Evolutionary conservation across 2,797 vertebrate genomes (phyloP).

Genomic region (Gambusia yucatana): DNA sequence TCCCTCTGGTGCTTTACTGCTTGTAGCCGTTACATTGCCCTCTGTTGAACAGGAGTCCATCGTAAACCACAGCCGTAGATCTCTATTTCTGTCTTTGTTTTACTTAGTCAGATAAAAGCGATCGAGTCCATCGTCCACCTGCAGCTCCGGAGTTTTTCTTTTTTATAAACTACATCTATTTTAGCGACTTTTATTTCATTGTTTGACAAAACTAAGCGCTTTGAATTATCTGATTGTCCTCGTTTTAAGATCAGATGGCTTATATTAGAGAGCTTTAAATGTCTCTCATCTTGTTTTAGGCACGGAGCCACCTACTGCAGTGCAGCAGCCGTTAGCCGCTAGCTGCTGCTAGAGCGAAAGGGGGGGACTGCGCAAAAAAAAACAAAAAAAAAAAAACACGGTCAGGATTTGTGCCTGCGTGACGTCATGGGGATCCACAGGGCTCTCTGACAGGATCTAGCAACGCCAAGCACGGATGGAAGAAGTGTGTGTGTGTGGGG

Average conservation of each 20-base stretch:
- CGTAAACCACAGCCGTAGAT: background rate
- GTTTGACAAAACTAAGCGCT: background rate
- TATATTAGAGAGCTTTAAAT: background rate
- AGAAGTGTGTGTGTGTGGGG: background rate
- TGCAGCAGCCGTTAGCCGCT: conserved; percentile 69
- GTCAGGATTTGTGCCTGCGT: conserved; percentile 76
- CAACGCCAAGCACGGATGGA: conserved; percentile 44
- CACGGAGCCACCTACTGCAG: conserved; percentile 61
- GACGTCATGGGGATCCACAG: conserved; percentile 83
- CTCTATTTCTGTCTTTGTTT: conserved; percentile 28
- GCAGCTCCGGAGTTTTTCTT: background rate
- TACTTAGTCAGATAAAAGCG: background rate
- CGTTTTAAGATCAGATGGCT: conserved; percentile 20
- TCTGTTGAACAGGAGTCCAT: conserved; percentile 30
- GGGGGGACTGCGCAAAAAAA: conserved; percentile 78
- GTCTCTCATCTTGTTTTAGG: background rate
- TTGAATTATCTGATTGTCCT: background rate
- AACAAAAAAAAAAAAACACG: conserved; percentile 52
- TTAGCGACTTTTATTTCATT: background rate
- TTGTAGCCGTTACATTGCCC: conserved; percentile 16
- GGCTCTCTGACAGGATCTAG: conserved; percentile 72
- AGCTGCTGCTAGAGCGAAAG: conserved; percentile 34
- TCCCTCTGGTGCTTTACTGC: too few species aligned
- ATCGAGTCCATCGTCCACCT: fast-evolving
- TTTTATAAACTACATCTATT: fast-evolving